These are phyloP conservation scores for Notodonta ziczac DNA, from an alignment of 2,888 invertebrate species.

Conservation along the genomic window DNA sequence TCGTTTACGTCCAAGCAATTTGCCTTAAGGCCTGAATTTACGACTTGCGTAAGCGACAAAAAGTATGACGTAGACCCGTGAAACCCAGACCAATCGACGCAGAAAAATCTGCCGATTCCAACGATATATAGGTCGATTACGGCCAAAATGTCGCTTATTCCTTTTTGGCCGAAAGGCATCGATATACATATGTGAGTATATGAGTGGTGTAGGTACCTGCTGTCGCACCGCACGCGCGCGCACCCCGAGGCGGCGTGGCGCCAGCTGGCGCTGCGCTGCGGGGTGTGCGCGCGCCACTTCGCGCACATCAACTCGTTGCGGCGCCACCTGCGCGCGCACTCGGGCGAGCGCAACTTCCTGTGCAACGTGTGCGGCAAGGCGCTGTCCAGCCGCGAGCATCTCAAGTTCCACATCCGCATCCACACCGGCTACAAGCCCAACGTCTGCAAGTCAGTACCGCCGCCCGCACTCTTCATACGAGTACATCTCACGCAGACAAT, in stretches of 20 bases:
- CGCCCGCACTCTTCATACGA: too few relatives aligned
- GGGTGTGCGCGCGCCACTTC: slow-evolving; percentile 74
- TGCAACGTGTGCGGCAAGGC: slow-evolving; percentile 86
- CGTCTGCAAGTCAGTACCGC: slow-evolving; percentile 72
- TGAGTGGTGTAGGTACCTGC: slow-evolving; percentile 44
- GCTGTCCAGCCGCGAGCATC: slow-evolving; percentile 84
- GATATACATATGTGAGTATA: too few relatives aligned
- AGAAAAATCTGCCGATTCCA: too few relatives aligned
- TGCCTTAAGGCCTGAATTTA: too few relatives aligned
- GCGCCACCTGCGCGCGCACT: slow-evolving; percentile 75
- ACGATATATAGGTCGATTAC: too few relatives aligned
- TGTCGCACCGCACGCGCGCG: slow-evolving; percentile 66
- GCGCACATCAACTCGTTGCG: slow-evolving; percentile 80
- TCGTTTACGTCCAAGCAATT: too few relatives aligned
- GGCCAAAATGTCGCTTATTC: too few relatives aligned
- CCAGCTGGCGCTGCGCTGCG: slow-evolving; percentile 70
- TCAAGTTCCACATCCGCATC: slow-evolving; percentile 86
- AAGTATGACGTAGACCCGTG: too few relatives aligned
- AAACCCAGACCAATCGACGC: too few relatives aligned
- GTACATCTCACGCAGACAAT: too few relatives aligned
- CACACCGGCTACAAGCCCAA: slow-evolving; percentile 87
- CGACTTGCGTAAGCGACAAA: too few relatives aligned
- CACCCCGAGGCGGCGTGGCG: slow-evolving; percentile 69
- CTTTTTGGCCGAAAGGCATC: too few relatives aligned
- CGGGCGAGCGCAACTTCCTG: slow-evolving; percentile 81